A percentile compares a stretch with the other conserved stretches of the same genome.
These are phyloP conservation scores for Orthonyx spaldingii DNA, from an alignment of 2,113 vertebrate genomes.

Conservation along the genomic window DNA sequence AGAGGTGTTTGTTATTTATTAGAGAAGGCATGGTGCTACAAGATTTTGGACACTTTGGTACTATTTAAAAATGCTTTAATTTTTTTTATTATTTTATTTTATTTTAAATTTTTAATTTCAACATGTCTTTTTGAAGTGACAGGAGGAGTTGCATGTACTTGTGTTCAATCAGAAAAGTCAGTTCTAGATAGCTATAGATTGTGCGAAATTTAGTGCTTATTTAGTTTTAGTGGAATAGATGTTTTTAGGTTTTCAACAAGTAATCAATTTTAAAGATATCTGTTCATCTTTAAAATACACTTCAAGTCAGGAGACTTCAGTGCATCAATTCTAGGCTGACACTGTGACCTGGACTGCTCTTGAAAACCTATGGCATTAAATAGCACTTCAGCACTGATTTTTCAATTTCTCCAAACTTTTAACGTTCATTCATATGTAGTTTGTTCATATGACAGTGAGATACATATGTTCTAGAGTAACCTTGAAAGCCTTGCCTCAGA, in stretches of 20 bases:
- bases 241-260: not conserved
- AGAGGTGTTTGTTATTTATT: not conserved
- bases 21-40: not conserved
- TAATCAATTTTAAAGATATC: not conserved
- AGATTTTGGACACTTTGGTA: not conserved
- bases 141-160: not conserved
- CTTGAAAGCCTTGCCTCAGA: not conserved
- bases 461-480: not conserved
- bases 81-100: not conserved
- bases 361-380: not conserved
- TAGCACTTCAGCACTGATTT: not conserved
- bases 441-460: not conserved
- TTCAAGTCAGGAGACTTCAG: not conserved
- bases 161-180: not conserved
- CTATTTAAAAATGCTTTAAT: not conserved
- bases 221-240: not conserved
- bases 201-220: not conserved
- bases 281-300: not conserved
- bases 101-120: not conserved
- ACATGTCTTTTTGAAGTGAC: not conserved
- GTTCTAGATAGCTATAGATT: not conserved
- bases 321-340: not conserved
- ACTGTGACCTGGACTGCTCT: not conserved
- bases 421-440: not conserved
- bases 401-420: not conserved